Evolutionary conservation across 2,888 invertebrate species (phyloP).

Genomic region (Spilosoma lubricipeda): DNA sequence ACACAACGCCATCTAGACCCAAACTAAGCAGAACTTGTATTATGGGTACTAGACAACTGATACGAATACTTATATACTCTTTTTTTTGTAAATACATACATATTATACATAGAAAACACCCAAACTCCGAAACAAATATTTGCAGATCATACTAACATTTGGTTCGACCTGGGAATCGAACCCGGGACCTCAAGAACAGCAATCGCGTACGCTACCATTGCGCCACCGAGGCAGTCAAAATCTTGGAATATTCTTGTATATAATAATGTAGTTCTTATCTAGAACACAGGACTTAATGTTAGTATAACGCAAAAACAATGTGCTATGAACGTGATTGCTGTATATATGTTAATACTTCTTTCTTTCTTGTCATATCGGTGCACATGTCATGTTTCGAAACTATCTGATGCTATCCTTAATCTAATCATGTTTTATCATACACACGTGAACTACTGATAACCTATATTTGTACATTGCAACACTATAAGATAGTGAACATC

Average conservation of each 20-base stretch:
- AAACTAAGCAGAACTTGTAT: too few species aligned
- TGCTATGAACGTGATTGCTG: not conserved
- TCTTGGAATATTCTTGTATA: not conserved
- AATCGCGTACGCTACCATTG: too few species aligned
- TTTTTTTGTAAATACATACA: too few species aligned
- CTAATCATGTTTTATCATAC: constrained; percentile 4
- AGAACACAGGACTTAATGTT: not conserved
- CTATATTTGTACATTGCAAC: constrained; percentile 8
- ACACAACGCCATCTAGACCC: too few species aligned
- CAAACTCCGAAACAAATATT: too few species aligned
- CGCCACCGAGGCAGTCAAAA: not conserved
- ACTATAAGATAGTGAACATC: not conserved
- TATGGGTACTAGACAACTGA: too few species aligned
- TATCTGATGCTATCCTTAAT: constrained; percentile 3
- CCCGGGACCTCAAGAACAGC: too few species aligned
- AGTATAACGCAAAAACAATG: not conserved
- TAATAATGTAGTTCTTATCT: not conserved
- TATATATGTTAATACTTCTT: not conserved
- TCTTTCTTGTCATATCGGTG: not conserved
- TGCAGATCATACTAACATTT: too few species aligned
- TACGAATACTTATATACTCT: too few species aligned
- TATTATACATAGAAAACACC: too few species aligned
- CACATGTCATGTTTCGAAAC: not conserved
- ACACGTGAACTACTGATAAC: constrained; percentile 2
- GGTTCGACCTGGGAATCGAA: too few species aligned